phyloP scores from a whole-genome alignment of 2,113 vertebrate species.

The Leucoraja erinaceus region DNA sequence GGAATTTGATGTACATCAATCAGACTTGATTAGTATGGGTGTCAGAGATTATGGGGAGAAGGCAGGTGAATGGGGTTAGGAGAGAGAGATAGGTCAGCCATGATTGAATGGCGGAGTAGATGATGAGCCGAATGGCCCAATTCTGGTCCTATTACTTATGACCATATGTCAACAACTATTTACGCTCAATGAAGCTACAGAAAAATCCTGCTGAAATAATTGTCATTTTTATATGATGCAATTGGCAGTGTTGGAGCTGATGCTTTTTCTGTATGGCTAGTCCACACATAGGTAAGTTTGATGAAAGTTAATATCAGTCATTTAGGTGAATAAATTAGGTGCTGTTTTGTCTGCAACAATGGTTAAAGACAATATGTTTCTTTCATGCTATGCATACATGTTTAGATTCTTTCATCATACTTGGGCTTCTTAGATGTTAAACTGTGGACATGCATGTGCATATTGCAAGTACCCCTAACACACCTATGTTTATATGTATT shows the following conservation, averaged over 20 bases:
- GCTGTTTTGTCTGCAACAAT: neutral
- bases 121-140: too few relatives aligned
- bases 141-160: too few relatives aligned
- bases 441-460: neutral
- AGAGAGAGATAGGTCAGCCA: too few relatives aligned
- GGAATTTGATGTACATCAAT: too few relatives aligned
- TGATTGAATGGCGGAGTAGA: too few relatives aligned
- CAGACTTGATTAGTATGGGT: too few relatives aligned
- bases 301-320: neutral
- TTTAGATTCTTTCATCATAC: neutral
- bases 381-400: neutral
- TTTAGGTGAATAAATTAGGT: neutral
- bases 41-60: too few relatives aligned
- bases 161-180: neutral
- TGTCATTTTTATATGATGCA: neutral
- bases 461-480: neutral
- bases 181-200: too few relatives aligned
- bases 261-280: neutral
- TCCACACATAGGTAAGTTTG: neutral
- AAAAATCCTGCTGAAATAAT: too few relatives aligned
- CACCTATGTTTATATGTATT: neutral
- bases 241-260: neutral
- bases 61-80: too few relatives aligned
- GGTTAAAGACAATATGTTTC: neutral
- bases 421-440: neutral